phyloP scores from a whole-genome alignment of 2,888 invertebrate species.

The Baccha elongata region DNA sequence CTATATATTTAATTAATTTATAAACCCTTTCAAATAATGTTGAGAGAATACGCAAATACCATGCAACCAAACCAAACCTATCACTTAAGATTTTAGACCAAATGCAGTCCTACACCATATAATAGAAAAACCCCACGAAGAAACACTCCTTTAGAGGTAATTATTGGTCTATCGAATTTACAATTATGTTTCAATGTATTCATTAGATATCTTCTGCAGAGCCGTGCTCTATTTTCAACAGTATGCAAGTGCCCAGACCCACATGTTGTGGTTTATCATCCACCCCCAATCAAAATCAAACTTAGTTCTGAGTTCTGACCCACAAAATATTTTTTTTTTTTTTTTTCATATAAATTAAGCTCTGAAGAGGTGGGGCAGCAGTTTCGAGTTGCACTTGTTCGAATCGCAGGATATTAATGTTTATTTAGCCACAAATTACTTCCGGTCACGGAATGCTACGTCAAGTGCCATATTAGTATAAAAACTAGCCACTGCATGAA shows the following conservation, averaged over 20 bases:
- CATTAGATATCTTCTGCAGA: conserved; percentile 35
- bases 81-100: too few relatives aligned
- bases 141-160: not conserved
- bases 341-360: conserved; percentile 26
- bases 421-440: conserved; percentile 76
- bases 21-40: too few relatives aligned
- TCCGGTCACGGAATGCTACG: conserved; percentile 75
- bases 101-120: too few relatives aligned
- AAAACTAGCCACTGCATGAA: conserved; percentile 56
- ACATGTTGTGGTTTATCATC: conserved; percentile 63
- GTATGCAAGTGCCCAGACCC: conserved; percentile 21
- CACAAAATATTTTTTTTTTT: conserved; percentile 54
- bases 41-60: too few relatives aligned
- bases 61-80: too few relatives aligned
- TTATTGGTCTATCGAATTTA: conserved; percentile 46
- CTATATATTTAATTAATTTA: too few relatives aligned
- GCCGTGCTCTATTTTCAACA: conserved; percentile 11
- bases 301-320: conserved; percentile 64
- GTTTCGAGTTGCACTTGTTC: conserved; percentile 68
- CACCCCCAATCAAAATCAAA: conserved; percentile 60
- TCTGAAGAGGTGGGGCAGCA: conserved; percentile 13
- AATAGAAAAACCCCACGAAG: too few relatives aligned
- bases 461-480: conserved; percentile 53
- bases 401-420: conserved; percentile 76
- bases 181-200: conserved; percentile 19